Evolutionary conservation across 2,888 invertebrate species (phyloP).

Genomic region (Tetanocera ferruginea): DNA sequence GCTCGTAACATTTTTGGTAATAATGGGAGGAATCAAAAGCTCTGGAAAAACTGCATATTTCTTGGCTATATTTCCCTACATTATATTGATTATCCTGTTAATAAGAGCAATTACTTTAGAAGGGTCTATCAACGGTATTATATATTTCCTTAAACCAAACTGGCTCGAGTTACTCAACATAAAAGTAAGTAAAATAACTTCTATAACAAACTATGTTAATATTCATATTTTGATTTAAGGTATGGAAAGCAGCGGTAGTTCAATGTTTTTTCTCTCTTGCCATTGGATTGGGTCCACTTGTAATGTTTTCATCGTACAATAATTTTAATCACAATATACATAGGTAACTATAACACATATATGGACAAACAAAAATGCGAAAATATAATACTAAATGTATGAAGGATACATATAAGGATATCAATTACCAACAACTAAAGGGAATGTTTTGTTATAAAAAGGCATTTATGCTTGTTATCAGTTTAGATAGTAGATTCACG

Average conservation of each 20-base stretch:
- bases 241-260: conserved; percentile 83
- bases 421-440: too few species aligned
- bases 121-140: conserved; percentile 79
- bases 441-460: too few species aligned
- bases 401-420: too few species aligned
- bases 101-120: conserved; percentile 75
- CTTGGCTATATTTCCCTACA: conserved; percentile 84
- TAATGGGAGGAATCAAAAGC: conserved; percentile 78
- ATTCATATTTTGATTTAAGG: conserved; percentile 68
- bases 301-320: conserved; percentile 85
- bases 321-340: conserved; percentile 78
- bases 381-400: too few species aligned
- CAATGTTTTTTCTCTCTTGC: conserved; percentile 84
- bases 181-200: conserved; percentile 70
- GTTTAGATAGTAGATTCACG: too few species aligned
- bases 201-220: background rate
- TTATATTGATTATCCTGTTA: conserved; percentile 80
- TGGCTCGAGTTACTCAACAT: conserved; percentile 81
- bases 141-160: conserved; percentile 82
- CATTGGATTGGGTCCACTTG: conserved; percentile 80
- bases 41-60: conserved; percentile 86
- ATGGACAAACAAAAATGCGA: too few species aligned
- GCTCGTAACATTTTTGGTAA: conserved; percentile 76
- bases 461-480: too few species aligned
- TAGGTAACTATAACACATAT: too few species aligned